Percentiles rank a stretch among this genome's conserved stretches.
Conservation (phyloP, 2,888 invertebrate genomes). For the Auanema sp. region DNA sequence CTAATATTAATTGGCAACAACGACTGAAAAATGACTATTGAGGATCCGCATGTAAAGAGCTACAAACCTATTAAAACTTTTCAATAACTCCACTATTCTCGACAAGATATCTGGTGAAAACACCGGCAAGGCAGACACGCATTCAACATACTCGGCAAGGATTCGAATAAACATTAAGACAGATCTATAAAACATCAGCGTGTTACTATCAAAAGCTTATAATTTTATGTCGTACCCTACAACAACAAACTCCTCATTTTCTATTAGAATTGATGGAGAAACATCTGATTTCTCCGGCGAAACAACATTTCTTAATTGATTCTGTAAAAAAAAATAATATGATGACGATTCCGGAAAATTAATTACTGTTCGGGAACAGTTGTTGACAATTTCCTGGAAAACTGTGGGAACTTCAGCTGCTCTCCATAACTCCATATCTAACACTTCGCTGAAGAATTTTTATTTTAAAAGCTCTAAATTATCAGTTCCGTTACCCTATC, state of each 20-base stretch:
- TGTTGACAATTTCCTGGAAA: conserved; percentile 78
- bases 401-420: conserved; percentile 85
- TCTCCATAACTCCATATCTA: conserved; percentile 92
- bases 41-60: not conserved
- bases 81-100: conserved; percentile 69
- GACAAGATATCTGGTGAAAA: conserved; percentile 42
- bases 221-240: conserved; percentile 65
- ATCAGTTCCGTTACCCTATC: conserved; percentile 69
- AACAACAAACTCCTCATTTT: conserved; percentile 67
- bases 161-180: conserved; percentile 82
- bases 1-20: conserved; percentile 86
- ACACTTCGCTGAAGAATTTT: conserved; percentile 68
- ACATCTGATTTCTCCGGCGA: conserved; percentile 1
- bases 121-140: conserved; percentile 77
- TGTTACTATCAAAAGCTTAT: not conserved
- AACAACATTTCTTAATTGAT: conserved; percentile 6
- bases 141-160: conserved; percentile 85
- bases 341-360: not conserved
- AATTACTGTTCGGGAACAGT: conserved; percentile 11
- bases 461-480: not conserved
- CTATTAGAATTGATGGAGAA: conserved; percentile 25
- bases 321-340: conserved; percentile 3
- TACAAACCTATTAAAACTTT: conserved; percentile 66
- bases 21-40: conserved; percentile 48
- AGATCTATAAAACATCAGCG: not conserved